phyloP scores from a whole-genome alignment of 2,888 invertebrate species.

The Conus canariensis region DNA sequence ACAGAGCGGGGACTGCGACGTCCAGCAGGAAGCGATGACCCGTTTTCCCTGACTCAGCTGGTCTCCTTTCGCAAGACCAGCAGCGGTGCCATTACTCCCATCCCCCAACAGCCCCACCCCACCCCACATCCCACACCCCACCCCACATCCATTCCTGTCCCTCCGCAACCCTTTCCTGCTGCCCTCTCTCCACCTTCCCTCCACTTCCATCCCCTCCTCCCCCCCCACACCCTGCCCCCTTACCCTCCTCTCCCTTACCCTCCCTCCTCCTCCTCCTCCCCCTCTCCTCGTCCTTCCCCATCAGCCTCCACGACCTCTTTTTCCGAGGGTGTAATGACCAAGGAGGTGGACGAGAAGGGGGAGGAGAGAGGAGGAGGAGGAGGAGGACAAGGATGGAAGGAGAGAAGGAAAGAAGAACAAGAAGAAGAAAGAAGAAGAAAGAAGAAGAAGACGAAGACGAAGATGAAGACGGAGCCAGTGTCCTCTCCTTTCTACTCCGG shows the following conservation, averaged over 20 bases:
- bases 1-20: too few species aligned
- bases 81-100: neutral
- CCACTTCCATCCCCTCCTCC: neutral
- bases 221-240: neutral
- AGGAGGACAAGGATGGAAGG: too few species aligned
- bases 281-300: neutral
- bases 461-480: too few species aligned
- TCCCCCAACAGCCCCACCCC: neutral
- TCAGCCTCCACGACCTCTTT: too few species aligned
- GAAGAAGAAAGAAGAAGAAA: too few species aligned
- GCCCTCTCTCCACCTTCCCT: neutral
- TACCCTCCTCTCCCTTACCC: neutral
- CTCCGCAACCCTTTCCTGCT: too few species aligned
- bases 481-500: too few species aligned
- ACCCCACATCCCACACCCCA: neutral
- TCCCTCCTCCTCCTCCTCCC: neutral
- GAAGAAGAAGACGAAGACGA: too few species aligned
- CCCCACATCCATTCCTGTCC: neutral
- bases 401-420: too few species aligned
- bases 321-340: too few species aligned
- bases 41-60: conserved; percentile 20
- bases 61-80: neutral
- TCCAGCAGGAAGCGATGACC: neutral
- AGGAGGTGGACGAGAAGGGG: too few species aligned
- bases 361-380: too few species aligned